Evolutionary conservation across 2,888 invertebrate genomes (phyloP).

Genomic region (Buathra laborator): DNA sequence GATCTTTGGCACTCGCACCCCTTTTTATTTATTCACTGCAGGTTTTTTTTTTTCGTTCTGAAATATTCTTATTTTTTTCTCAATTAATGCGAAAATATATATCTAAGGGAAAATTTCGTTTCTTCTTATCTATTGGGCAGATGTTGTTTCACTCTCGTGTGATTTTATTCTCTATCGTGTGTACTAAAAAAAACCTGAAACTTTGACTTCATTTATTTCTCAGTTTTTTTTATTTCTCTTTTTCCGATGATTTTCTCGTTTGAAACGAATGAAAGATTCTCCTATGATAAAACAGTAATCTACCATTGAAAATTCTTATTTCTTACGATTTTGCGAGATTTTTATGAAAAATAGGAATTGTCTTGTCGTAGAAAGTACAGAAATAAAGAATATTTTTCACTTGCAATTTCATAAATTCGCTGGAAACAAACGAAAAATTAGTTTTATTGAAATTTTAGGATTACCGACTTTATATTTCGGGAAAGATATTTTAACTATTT

Average conservation of each 20-base stretch:
- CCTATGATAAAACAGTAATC: background rate
- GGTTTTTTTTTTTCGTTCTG: slow-evolving; percentile 44
- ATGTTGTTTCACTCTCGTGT: slow-evolving; percentile 28
- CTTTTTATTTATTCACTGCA: slow-evolving; percentile 55
- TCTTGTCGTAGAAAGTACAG: background rate
- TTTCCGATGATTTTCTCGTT: slow-evolving; percentile 19
- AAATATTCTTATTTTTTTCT: slow-evolving; percentile 25
- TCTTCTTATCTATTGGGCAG: slow-evolving; percentile 44
- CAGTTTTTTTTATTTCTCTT: slow-evolving; percentile 21
- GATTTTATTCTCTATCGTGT: slow-evolving; percentile 34
- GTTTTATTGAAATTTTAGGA: background rate
- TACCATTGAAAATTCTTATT: background rate
- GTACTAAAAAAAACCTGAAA: slow-evolving; percentile 46
- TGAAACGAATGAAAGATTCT: background rate
- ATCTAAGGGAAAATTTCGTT: slow-evolving; percentile 25
- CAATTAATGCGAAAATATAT: slow-evolving; percentile 32
- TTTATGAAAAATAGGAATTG: background rate
- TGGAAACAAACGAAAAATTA: background rate
- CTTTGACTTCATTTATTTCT: slow-evolving; percentile 24
- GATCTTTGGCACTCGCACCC: slow-evolving; percentile 66
- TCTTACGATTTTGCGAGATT: background rate
- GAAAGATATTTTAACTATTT: background rate
- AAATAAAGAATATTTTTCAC: background rate
- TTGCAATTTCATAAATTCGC: background rate
- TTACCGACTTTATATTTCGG: background rate